Conservation (phyloP, 2,888 invertebrate species). For the Atherix ibis region DNA sequence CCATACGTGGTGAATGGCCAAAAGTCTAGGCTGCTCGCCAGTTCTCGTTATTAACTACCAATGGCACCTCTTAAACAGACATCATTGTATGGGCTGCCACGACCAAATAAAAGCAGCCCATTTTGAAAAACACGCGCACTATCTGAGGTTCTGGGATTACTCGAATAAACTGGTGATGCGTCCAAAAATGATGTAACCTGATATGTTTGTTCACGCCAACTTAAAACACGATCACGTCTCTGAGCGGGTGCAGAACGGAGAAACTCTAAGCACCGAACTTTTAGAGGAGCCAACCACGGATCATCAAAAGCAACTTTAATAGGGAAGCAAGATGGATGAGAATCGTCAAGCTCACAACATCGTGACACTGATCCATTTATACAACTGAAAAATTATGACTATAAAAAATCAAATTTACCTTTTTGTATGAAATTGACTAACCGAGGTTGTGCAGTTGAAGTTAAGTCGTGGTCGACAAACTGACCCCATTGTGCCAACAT, state of each 20-base stretch:
- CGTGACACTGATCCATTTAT: slow-evolving; percentile 64
- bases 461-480: slow-evolving; percentile 77
- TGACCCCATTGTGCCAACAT: slow-evolving; percentile 88
- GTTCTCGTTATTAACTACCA: slow-evolving; percentile 53
- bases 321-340: slow-evolving; percentile 77
- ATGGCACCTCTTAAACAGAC: slow-evolving; percentile 55
- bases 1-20: slow-evolving; percentile 32
- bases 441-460: slow-evolving; percentile 59
- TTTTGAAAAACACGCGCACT: slow-evolving; percentile 58
- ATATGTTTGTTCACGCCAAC: slow-evolving; percentile 72
- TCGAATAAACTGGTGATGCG: slow-evolving; percentile 68
- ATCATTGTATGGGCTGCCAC: slow-evolving; percentile 50
- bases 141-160: slow-evolving; percentile 54
- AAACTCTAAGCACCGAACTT: slow-evolving; percentile 67
- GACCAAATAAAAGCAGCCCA: slow-evolving; percentile 50
- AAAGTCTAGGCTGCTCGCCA: slow-evolving; percentile 57
- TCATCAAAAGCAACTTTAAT: slow-evolving; percentile 59
- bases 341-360: slow-evolving; percentile 43
- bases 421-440: slow-evolving; percentile 15
- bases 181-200: slow-evolving; percentile 71
- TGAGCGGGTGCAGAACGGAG: slow-evolving; percentile 69
- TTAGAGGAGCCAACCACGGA: slow-evolving; percentile 52
- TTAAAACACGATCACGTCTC: slow-evolving; percentile 60
- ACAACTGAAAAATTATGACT: not conserved
- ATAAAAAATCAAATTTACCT: not conserved